Conservation (phyloP, 2,888 invertebrate species). For the Neoscelio sp. region DNA sequence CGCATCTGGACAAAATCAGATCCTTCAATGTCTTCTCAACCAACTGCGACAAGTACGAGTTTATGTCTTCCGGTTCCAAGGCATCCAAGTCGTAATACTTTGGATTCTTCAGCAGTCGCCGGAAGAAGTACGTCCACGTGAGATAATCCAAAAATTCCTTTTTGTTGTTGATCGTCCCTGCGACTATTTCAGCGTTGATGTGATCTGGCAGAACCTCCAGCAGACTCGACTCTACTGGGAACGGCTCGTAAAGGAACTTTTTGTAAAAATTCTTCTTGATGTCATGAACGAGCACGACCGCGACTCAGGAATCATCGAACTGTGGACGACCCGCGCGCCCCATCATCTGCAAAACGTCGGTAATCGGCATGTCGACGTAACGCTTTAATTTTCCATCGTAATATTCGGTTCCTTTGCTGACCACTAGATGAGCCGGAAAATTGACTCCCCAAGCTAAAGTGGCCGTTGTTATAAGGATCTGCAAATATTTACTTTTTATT, state of each 20-base stretch:
- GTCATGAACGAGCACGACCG: conserved; percentile 96
- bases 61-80: conserved; percentile 88
- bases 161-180: conserved; percentile 96
- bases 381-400: conserved; percentile 98
- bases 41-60: conserved; percentile 90
- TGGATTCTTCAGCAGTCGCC: conserved; percentile 96
- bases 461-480: conserved; percentile 97
- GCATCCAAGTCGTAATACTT: conserved; percentile 93
- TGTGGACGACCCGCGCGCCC: conserved; percentile 99
- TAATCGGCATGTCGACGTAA: conserved; percentile 99
- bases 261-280: conserved; percentile 99
- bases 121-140: conserved; percentile 99
- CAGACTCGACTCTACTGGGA: conserved; percentile 98
- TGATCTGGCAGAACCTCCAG: conserved; percentile 97
- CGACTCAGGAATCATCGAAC: conserved; percentile 96
- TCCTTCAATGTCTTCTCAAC: conserved; percentile 91
- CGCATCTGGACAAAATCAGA: conserved; percentile 90
- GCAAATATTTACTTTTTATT: no score
- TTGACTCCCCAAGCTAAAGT: conserved; percentile 99
- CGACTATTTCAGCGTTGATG: conserved; percentile 98
- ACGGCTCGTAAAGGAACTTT: conserved; percentile 99
- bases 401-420: conserved; percentile 99
- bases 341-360: conserved; percentile 99
- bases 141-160: conserved; percentile 98
- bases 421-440: conserved; percentile 98